phyloP scores from a whole-genome alignment of 2,888 invertebrate genomes.

The Fragum sueziense region DNA sequence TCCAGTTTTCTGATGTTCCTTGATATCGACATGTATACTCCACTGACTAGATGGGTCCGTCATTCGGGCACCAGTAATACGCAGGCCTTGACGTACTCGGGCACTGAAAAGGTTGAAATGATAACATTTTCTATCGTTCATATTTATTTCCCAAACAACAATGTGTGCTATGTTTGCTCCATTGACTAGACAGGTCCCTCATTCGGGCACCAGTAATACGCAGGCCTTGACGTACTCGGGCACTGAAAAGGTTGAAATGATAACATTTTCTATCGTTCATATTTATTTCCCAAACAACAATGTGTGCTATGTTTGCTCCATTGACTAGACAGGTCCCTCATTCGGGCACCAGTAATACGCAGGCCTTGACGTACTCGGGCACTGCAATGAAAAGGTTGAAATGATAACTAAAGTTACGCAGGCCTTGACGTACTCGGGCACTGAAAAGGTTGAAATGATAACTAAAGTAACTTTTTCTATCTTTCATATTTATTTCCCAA shows the following conservation, averaged over 20 bases:
- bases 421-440: no score
- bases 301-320: constrained; percentile 97
- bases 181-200: no score
- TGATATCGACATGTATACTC: constrained; percentile 94
- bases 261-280: no score
- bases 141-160: background rate
- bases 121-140: background rate
- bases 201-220: no score
- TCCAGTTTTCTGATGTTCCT: constrained; percentile 92
- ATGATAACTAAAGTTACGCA: no score
- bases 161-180: background rate
- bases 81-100: constrained; percentile 92
- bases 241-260: no score
- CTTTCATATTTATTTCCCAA: background rate
- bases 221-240: no score
- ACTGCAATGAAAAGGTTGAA: no score
- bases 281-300: no score
- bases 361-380: constrained; percentile 94
- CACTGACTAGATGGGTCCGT: constrained; percentile 89
- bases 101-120: constrained; percentile 86
- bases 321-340: constrained; percentile 87
- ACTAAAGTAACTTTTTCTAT: no score
- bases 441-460: no score
- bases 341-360: constrained; percentile 90
- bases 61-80: constrained; percentile 90